Percentiles rank a stretch among this genome's conserved stretches.
phyloP scores from a whole-genome alignment of 2,113 vertebrate species.

The Phrynosoma blainvillii region DNA sequence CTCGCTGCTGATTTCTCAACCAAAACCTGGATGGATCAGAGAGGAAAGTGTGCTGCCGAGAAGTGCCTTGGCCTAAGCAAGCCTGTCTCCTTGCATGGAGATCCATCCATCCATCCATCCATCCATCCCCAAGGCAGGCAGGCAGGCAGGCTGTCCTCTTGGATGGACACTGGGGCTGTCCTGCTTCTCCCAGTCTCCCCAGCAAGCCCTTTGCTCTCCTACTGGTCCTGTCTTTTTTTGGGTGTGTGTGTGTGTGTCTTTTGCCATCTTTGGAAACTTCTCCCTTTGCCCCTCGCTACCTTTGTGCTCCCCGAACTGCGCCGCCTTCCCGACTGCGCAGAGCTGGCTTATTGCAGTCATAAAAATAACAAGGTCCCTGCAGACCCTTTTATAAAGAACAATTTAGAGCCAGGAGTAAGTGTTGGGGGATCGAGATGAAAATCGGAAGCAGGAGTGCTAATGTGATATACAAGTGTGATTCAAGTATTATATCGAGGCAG shows the following conservation, averaged over 20 bases:
- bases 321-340: constrained; percentile 26
- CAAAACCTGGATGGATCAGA: background rate
- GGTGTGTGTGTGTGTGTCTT: background rate
- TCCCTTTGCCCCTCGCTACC: constrained; percentile 64
- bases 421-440: constrained; percentile 69
- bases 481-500: constrained; percentile 39
- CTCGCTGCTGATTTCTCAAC: background rate
- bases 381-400: constrained; percentile 78
- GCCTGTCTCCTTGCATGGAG: too few relatives aligned
- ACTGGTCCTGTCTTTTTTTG: too few relatives aligned
- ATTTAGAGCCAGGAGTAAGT: constrained; percentile 71
- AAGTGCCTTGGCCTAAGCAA: background rate
- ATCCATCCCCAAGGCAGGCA: too few relatives aligned
- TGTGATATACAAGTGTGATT: constrained; percentile 69
- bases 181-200: constrained; percentile 29
- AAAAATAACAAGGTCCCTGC: constrained; percentile 82
- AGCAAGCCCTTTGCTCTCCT: too few relatives aligned
- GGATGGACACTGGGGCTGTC: background rate
- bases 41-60: background rate
- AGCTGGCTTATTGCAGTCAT: constrained; percentile 75
- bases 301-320: constrained; percentile 48
- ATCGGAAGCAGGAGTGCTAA: constrained; percentile 68
- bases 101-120: too few relatives aligned
- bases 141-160: background rate
- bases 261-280: constrained; percentile 21